phyloP scores from a whole-genome alignment of 2,113 vertebrate species.

The Nicator chloris region DNA sequence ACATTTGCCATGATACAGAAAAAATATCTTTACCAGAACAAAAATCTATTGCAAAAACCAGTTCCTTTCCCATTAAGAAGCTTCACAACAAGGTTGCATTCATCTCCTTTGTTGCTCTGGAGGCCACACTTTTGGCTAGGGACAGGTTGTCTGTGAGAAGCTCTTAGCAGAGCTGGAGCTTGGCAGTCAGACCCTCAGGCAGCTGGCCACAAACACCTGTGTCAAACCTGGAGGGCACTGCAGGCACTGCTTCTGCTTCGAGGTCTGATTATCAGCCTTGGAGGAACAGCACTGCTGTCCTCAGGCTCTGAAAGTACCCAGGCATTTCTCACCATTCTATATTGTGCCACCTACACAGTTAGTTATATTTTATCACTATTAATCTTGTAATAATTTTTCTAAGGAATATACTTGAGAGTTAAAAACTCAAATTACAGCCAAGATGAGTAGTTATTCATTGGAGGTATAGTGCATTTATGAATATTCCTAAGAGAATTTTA shows the following conservation, averaged over 20 bases:
- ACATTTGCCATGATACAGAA: background rate
- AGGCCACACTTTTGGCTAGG: background rate
- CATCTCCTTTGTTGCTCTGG: background rate
- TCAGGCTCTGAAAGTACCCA: background rate
- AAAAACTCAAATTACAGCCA: background rate
- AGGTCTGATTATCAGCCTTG: background rate
- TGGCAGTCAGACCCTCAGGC: background rate
- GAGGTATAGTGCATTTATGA: background rate
- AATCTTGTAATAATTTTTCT: background rate
- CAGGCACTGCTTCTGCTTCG: background rate
- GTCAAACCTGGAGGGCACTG: background rate
- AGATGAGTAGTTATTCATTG: background rate
- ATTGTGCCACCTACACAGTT: background rate
- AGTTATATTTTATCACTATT: background rate
- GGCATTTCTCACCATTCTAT: background rate
- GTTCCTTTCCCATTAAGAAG: background rate
- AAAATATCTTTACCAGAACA: background rate
- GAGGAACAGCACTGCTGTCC: background rate
- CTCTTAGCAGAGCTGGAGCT: background rate
- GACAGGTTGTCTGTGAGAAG: background rate
- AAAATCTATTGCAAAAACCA: background rate
- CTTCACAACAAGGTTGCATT: background rate
- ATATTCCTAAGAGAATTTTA: background rate
- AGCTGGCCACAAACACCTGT: background rate
- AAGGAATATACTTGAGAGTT: background rate